Base-by-base conservation (phyloP, 2,797 vertebrate genomes). In the Pampus argenteus region DNA sequence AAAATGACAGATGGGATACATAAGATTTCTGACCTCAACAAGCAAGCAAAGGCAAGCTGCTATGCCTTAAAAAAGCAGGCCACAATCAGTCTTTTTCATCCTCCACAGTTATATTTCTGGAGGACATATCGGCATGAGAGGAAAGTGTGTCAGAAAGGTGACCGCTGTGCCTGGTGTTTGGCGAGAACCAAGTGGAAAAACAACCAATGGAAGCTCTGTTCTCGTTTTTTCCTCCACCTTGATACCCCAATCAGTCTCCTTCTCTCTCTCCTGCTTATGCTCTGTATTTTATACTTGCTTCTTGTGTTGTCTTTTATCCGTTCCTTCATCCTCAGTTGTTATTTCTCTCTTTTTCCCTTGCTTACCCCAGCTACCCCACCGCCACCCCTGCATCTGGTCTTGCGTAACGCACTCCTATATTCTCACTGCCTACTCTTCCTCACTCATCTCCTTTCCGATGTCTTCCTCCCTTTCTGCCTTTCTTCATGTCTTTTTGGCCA, bases 1-100 rank as follows among this genome's bases (percentile, higher is more conserved):
- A 88, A 84, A 69, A 79, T 89, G 89, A 92, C 90, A 89, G 91
- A 91, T 92, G 91, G 82, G 81, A 77, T 55, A 40, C 36, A 49
- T 78, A 76, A 60, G 67, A 49, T 85, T 80, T 71, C 25, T 83
- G 82, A 90, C 85, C 82, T 86, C 78, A 71, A 63, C 79, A 58
- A 66, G 75, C 62, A 23, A 72, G 70, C 66, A 68, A 70, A 82
- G 76, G 54, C 23, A 44, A 72, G 51, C 66, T 63, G 54, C 31
- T 71, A 13, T 9, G 62, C 51, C 79, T 76, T 74, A 44, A 72
- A 78, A 78, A 89, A 80, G 42, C 68, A 76, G 80, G 76, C 76
- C 82, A 70, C 77, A 75, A 78, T 85, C 76, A 58, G 18, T 76
- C 76, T 77, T 76, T 76, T 77, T 86, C 77, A 70, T 79, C 74